A percentile compares a stretch with the other conserved stretches of the same genome.
These are phyloP conservation scores for Diarsia rubi DNA, from an alignment of 2,888 invertebrate species.

Conservation along the genomic window DNA sequence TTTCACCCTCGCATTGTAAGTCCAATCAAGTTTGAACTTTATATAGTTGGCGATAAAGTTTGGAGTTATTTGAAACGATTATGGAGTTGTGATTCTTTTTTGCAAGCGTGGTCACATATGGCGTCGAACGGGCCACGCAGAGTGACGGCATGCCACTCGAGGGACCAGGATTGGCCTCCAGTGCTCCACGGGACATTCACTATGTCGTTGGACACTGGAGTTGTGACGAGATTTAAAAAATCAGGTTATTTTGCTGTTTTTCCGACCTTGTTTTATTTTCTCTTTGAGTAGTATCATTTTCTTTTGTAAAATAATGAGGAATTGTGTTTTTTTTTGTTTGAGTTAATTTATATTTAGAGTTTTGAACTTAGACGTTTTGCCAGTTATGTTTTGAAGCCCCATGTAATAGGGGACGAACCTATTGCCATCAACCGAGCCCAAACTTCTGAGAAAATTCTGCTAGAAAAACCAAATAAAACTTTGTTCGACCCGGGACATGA, in stretches of 20 bases:
- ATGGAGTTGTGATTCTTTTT: slow-evolving; percentile 76
- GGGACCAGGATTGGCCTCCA: slow-evolving; percentile 87
- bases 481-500: no score
- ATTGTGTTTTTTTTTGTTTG: not conserved
- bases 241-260: slow-evolving; percentile 55
- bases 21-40: slow-evolving; percentile 78
- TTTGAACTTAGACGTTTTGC: not conserved
- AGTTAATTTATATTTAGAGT: not conserved
- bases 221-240: slow-evolving; percentile 76
- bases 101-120: slow-evolving; percentile 82
- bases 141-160: slow-evolving; percentile 88
- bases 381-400: no score
- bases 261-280: slow-evolving; percentile 5
- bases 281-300: not conserved
- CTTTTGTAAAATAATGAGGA: not conserved
- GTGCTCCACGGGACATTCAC: slow-evolving; percentile 81
- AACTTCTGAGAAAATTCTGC: no score
- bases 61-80: slow-evolving; percentile 69
- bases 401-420: no score
- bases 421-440: no score
- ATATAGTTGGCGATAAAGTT: slow-evolving; percentile 71
- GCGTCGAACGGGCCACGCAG: slow-evolving; percentile 89
- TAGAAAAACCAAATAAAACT: no score
- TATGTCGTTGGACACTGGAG: slow-evolving; percentile 79
- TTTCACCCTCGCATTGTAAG: slow-evolving; percentile 77